A percentile compares a stretch with the other conserved stretches of the same genome.
These are phyloP conservation scores for Crotalus tigris DNA, from an alignment of 2,113 vertebrate genomes.

Conservation along the genomic window DNA sequence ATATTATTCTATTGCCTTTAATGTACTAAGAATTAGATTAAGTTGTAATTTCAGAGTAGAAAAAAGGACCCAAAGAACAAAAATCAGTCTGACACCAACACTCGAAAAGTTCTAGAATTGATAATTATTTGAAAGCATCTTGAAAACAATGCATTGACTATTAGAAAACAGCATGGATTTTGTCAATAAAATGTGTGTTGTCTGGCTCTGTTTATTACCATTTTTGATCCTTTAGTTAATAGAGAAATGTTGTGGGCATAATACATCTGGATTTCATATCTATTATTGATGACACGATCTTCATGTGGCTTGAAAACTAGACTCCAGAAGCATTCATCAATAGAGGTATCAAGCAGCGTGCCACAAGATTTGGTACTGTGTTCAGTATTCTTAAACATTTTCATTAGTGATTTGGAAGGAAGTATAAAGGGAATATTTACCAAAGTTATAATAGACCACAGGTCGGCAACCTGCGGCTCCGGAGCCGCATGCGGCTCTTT, in stretches of 20 bases:
- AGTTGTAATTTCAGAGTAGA: background rate
- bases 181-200: background rate
- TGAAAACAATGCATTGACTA: background rate
- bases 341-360: background rate
- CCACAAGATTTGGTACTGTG: background rate
- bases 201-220: background rate
- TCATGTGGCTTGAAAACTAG: background rate
- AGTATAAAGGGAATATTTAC: background rate
- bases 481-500: too few relatives aligned
- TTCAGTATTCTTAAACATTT: background rate
- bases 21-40: background rate
- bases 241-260: background rate
- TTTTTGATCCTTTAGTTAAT: background rate
- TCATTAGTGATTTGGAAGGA: background rate
- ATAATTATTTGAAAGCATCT: background rate
- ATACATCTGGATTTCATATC: background rate
- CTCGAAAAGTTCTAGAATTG: background rate
- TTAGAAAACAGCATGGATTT: background rate
- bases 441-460: background rate
- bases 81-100: background rate
- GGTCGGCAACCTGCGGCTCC: too few relatives aligned
- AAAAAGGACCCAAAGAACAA: background rate
- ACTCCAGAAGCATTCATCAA: background rate
- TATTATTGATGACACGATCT: background rate
- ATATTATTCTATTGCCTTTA: background rate